Conservation (phyloP, 2,113 vertebrate species). For the Pelvicachromis taeniatus region DNA sequence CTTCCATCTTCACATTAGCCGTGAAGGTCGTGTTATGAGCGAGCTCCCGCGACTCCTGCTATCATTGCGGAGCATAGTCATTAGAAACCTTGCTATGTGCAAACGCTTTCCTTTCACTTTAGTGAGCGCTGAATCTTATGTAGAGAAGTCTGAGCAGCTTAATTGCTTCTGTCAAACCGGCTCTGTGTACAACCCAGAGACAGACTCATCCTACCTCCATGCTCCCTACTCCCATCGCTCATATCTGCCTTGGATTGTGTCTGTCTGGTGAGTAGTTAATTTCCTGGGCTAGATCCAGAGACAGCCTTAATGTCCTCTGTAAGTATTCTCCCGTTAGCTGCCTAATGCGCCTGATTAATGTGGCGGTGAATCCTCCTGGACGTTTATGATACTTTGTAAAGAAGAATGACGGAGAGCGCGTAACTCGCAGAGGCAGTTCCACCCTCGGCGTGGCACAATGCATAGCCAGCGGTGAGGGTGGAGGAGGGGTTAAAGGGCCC, state of each 20-base stretch:
- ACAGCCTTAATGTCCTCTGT: slow-evolving; percentile 68
- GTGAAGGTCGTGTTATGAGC: not conserved
- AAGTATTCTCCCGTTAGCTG: slow-evolving; percentile 67
- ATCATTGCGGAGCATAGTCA: not conserved
- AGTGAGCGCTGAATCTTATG: slow-evolving; percentile 34
- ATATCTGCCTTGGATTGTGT: slow-evolving; percentile 67
- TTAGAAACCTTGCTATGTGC: not conserved
- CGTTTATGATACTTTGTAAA: slow-evolving; percentile 74
- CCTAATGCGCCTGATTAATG: slow-evolving; percentile 78
- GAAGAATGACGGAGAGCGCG: slow-evolving; percentile 56
- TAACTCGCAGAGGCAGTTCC: slow-evolving; percentile 17
- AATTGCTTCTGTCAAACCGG: slow-evolving; percentile 71
- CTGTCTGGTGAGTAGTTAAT: slow-evolving; percentile 71
- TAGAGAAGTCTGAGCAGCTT: slow-evolving; percentile 46
- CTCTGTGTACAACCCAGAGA: slow-evolving; percentile 40
- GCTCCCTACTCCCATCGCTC: slow-evolving; percentile 63
- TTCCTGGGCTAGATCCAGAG: slow-evolving; percentile 69
- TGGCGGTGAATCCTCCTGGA: slow-evolving; percentile 64
- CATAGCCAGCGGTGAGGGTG: not conserved
- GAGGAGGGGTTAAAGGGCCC: not conserved
- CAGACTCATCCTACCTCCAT: slow-evolving; percentile 52
- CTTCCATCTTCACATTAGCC: not conserved
- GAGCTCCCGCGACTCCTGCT: not conserved
- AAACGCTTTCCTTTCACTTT: not conserved
- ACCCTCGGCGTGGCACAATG: not conserved